Percentiles rank a stretch among this genome's conserved stretches.
Conservation (phyloP, 35 echinoderm and acorn worm species). For the Chiridota heheva region DNA sequence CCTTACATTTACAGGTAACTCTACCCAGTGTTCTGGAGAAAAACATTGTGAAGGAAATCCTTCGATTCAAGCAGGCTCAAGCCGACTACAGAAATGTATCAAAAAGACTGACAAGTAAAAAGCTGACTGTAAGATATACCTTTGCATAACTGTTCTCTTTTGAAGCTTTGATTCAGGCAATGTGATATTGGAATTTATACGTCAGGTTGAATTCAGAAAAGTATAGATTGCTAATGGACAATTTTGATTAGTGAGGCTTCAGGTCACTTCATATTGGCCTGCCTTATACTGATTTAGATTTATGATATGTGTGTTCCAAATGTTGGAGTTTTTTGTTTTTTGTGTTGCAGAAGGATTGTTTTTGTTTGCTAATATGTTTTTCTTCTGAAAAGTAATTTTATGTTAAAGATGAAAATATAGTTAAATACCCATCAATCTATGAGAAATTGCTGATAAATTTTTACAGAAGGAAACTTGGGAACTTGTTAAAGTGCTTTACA, state of each 20-base stretch:
- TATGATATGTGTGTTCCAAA: neutral
- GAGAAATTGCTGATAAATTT: no score
- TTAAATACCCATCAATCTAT: no score
- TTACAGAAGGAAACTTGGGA: no score
- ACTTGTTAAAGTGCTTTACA: no score
- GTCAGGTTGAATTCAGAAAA: neutral
- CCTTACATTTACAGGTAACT: slow-evolving; percentile 36
- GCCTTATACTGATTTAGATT: neutral
- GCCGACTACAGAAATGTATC: slow-evolving; percentile 59
- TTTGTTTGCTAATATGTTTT: no score
- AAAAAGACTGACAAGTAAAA: slow-evolving; percentile 78
- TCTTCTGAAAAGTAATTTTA: no score
- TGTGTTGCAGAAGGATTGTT: no score
- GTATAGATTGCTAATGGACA: neutral
- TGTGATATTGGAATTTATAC: neutral
- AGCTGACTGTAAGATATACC: slow-evolving; percentile 70
- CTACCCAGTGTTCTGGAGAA: slow-evolving; percentile 65
- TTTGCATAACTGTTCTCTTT: neutral
- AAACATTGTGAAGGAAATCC: slow-evolving; percentile 73
- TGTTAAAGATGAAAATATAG: no score
- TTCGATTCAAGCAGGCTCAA: slow-evolving; percentile 57
- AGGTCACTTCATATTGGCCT: neutral
- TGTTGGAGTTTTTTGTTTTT: no score
- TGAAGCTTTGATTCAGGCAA: neutral
- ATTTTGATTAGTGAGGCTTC: neutral